Conservation (phyloP, 1,140 invertebrate species). For the Cyphomyrmex costatus region DNA sequence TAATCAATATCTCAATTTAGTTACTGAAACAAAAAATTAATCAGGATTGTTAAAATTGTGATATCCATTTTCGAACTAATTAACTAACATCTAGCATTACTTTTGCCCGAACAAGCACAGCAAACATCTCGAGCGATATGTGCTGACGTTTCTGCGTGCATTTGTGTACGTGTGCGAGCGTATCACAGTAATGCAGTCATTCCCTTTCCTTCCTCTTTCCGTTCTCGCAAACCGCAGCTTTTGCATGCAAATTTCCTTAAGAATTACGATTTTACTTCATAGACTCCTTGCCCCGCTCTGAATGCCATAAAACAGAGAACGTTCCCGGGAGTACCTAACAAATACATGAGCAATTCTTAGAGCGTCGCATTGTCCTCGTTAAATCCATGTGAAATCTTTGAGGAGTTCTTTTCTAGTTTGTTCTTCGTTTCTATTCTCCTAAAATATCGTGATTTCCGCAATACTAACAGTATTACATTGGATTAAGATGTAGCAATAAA, state of each 20-base stretch:
- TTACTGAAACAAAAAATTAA: background rate
- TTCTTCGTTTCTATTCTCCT: background rate
- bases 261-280: slow-evolving; percentile 65
- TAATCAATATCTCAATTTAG: background rate
- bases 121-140: slow-evolving; percentile 23
- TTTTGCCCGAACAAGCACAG: slow-evolving; percentile 3
- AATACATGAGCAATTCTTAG: slow-evolving; percentile 57
- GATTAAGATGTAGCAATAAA: background rate
- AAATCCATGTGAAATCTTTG: slow-evolving; percentile 50
- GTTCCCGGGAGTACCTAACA: slow-evolving; percentile 36
- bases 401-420: background rate
- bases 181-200: slow-evolving; percentile 57
- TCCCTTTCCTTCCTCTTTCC: slow-evolving; percentile 46
- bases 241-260: slow-evolving; percentile 64
- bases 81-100: slow-evolving; percentile 10
- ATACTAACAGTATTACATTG: background rate
- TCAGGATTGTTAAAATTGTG: slow-evolving; percentile 19
- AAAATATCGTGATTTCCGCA: background rate
- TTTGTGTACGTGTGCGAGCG: slow-evolving; percentile 38
- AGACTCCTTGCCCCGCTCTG: slow-evolving; percentile 44
- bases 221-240: slow-evolving; percentile 53
- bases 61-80: background rate
- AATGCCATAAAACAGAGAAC: slow-evolving; percentile 52
- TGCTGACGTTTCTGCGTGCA: slow-evolving; percentile 9
- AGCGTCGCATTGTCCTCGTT: slow-evolving; percentile 43